These are phyloP conservation scores for Hypotaenidia okinawae DNA, from an alignment of 2,797 vertebrate species.

Conservation along the genomic window DNA sequence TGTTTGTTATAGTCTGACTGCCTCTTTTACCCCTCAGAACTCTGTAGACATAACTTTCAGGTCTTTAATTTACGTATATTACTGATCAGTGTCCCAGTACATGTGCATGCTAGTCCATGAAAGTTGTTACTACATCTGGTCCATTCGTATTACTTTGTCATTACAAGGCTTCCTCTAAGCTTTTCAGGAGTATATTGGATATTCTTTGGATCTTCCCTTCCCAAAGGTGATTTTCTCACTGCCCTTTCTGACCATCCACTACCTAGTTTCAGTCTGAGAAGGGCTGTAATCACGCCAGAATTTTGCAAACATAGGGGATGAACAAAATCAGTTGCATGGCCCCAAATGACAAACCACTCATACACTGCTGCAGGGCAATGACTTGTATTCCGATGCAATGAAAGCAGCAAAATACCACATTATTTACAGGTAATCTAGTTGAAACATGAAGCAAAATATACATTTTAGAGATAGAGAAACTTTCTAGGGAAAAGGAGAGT, in stretches of 20 bases:
- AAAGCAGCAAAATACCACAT: background rate
- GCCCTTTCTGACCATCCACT: background rate
- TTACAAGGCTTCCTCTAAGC: background rate
- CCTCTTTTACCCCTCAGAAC: background rate
- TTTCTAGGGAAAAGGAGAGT: background rate
- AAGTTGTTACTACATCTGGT: background rate
- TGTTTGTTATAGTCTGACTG: background rate
- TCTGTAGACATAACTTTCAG: background rate
- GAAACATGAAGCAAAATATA: constrained; percentile 11
- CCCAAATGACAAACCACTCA: background rate
- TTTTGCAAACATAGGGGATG: background rate
- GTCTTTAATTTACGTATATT: background rate
- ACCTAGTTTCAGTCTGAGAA: background rate
- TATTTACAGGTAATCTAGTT: background rate
- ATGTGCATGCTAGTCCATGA: background rate
- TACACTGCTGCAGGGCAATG: background rate
- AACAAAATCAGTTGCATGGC: background rate
- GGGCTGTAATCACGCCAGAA: background rate
- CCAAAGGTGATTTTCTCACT: background rate
- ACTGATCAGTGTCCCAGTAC: background rate
- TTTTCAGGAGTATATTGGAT: background rate
- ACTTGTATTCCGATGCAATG: background rate
- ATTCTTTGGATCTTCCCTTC: background rate
- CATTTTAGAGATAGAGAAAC: background rate
- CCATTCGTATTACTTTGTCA: background rate